Evolutionary conservation across 1,140 invertebrate species (phyloP).

Genomic region (Neuroterus valhalla): DNA sequence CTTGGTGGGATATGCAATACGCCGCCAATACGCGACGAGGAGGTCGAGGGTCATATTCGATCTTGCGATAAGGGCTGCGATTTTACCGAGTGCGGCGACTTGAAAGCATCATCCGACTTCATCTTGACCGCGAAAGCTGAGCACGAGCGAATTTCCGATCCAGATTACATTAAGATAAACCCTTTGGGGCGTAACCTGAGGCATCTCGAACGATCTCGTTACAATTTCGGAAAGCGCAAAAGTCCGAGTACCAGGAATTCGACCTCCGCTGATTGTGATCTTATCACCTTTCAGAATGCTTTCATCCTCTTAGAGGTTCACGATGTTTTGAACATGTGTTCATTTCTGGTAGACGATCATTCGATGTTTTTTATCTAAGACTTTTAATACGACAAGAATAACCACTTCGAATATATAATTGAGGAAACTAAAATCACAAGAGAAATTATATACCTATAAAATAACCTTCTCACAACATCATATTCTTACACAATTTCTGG

Average conservation of each 20-base stretch:
- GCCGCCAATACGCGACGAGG: constrained; percentile 63
- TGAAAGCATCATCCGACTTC: constrained; percentile 54
- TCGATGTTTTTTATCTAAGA: constrained; percentile 15
- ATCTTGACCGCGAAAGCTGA: constrained; percentile 36
- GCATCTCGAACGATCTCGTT: constrained; percentile 61
- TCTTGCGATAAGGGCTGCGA: constrained; percentile 64
- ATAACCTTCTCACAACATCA: too few species aligned
- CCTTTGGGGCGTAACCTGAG: constrained; percentile 57
- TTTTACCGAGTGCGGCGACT: constrained; percentile 66
- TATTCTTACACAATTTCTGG: too few species aligned
- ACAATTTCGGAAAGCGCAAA: constrained; percentile 67
- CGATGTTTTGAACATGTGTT: constrained; percentile 16
- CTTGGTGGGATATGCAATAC: constrained; percentile 60
- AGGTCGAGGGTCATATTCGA: constrained; percentile 63
- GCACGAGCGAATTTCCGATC: constrained; percentile 65
- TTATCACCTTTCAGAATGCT: constrained; percentile 22
- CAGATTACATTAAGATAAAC: constrained; percentile 73
- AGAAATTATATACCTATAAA: too few species aligned
- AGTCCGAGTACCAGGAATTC: constrained; percentile 22
- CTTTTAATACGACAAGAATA: constrained; percentile 20
- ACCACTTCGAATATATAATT: not conserved
- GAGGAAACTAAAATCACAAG: too few species aligned
- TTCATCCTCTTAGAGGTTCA: constrained; percentile 13
- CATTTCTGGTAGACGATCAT: constrained; percentile 7
- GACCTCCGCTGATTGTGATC: constrained; percentile 21